Percentiles rank a stretch among this genome's conserved stretches.
Evolutionary conservation across 2,113 vertebrate species (phyloP).

Genomic region (Eubucco bourcierii): DNA sequence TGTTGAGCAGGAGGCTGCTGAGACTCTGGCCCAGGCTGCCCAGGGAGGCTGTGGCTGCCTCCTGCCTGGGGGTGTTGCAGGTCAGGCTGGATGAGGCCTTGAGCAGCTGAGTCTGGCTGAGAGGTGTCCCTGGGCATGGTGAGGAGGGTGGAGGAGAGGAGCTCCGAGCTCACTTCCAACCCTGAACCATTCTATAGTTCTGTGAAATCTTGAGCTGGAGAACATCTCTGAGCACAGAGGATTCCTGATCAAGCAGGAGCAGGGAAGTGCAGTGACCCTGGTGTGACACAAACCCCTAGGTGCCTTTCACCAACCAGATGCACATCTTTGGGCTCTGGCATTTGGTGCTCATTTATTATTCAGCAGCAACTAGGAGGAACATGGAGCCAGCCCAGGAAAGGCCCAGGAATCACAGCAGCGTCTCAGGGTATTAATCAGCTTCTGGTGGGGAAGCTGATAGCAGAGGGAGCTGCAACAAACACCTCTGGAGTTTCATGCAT

Average conservation of each 20-base stretch:
- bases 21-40: too few species aligned
- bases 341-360: not conserved
- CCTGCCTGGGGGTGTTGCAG: too few species aligned
- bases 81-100: too few species aligned
- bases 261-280: fast-evolving
- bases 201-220: not conserved
- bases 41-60: too few species aligned
- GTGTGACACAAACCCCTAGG: not conserved
- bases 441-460: not conserved
- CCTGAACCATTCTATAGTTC: too few species aligned
- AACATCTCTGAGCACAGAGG: not conserved
- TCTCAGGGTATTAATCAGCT: slow-evolving; percentile 48
- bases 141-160: too few species aligned
- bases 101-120: too few species aligned
- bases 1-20: too few species aligned
- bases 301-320: not conserved
- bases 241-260: not conserved
- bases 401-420: slow-evolving; percentile 28
- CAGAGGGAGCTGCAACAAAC: not conserved
- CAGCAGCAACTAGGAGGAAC: not conserved
- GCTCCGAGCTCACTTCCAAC: too few species aligned
- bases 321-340: not conserved
- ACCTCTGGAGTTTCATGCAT: not conserved
- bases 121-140: too few species aligned
- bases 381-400: not conserved